Evolutionary conservation across 2,113 vertebrate genomes (phyloP).

Genomic region (Elephas maximus): DNA sequence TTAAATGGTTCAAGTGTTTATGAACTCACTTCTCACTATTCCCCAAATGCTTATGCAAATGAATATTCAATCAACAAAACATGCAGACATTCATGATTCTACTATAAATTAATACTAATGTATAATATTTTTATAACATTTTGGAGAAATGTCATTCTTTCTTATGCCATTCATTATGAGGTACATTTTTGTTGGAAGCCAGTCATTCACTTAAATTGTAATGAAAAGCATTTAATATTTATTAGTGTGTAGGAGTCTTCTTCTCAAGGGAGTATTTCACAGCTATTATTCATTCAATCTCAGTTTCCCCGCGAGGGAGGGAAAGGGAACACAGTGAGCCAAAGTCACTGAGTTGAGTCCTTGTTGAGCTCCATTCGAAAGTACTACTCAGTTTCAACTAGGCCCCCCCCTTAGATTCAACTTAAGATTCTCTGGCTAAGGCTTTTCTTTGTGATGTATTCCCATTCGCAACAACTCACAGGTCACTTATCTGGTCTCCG

Average conservation of each 20-base stretch:
- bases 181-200: background rate
- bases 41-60: slow-evolving; percentile 45
- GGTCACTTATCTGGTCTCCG: background rate
- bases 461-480: background rate
- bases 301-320: slow-evolving; percentile 46
- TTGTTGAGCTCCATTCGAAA: slow-evolving; percentile 59
- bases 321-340: background rate
- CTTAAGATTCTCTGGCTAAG: background rate
- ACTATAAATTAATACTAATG: slow-evolving; percentile 6
- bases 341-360: slow-evolving; percentile 63
- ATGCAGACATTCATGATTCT: slow-evolving; percentile 20
- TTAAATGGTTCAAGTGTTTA: slow-evolving; percentile 38
- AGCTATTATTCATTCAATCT: slow-evolving; percentile 67
- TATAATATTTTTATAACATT: slow-evolving; percentile 47
- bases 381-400: slow-evolving; percentile 52
- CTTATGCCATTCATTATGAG: slow-evolving; percentile 2
- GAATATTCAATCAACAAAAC: slow-evolving; percentile 60
- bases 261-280: slow-evolving; percentile 71
- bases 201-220: slow-evolving; percentile 64
- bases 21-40: background rate
- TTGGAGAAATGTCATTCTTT: slow-evolving; percentile 54
- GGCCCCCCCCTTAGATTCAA: background rate
- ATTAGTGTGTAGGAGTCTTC: slow-evolving; percentile 69
- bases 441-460: slow-evolving; percentile 4
- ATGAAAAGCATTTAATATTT: slow-evolving; percentile 76